Base-by-base conservation (phyloP, 2,113 vertebrate genomes). In the Cebidichthys violaceus region DNA sequence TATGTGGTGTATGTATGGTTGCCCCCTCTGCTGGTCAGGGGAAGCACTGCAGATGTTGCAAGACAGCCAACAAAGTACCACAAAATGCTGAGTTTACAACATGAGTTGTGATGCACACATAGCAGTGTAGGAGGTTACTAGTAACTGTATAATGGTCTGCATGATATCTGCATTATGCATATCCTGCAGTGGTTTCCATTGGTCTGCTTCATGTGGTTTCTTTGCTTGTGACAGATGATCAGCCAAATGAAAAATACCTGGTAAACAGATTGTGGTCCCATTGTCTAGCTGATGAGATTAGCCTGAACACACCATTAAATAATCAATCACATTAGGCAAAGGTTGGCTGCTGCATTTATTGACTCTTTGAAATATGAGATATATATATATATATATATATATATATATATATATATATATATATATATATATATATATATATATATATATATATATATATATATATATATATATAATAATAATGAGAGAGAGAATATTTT, bases 11-110 rank as follows among this genome's bases (percentile, higher is more conserved):
- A 86, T 7, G 5, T 24, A 29, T 27, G 59, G 18, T 55, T 75
- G 65, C 81, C 27, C 85, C 84, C 80, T 85, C 91, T 90, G 79
- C 62, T 90, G 88, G 78, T 55, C 65, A 83, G 68, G 13, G 70
- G 35, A 66, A 33, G 60, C 39, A 64, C 37, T 86, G 77, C 78
- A 77, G 11, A 37, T 2, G 18, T 2, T 9, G 45, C 47, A 7
- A 41, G 35, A 18, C 29, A 18, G 52, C 24, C 33, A 11, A 27
- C n/a, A 31, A 43, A 72, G 24, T 13, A 14, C 9, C n/a, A 72
- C 6, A 27, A 29, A 18, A 72, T 29, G 35, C 54, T 59, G n/a
- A 59, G 37, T 41, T 35, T 20, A 60, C 37, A 8, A 45, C 15
- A 11, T 22, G 9, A 39, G 24, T 27, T 71, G 52, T 11, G n/a